phyloP scores from a whole-genome alignment of 2,888 invertebrate species.

The Glaucopsyche alexis region DNA sequence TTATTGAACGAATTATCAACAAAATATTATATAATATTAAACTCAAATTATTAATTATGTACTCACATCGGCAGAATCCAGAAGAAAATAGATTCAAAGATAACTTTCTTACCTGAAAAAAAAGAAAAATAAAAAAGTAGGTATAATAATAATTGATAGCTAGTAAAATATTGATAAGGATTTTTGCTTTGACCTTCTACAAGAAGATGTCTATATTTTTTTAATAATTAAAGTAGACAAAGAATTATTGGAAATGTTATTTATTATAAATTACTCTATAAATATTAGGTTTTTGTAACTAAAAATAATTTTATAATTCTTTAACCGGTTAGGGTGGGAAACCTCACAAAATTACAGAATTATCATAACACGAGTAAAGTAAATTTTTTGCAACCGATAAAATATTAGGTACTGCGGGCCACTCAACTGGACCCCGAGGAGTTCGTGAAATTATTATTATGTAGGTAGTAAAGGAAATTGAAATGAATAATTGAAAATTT shows the following conservation, averaged over 20 bases:
- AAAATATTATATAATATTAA: too few species aligned
- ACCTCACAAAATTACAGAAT: neutral
- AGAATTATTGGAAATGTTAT: neutral
- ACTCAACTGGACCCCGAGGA: neutral
- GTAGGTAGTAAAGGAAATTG: slow-evolving; percentile 2
- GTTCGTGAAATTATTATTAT: neutral
- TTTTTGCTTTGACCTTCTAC: too few species aligned
- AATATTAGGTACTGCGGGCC: neutral
- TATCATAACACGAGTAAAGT: neutral
- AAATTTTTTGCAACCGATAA: neutral
- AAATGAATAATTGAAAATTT: too few species aligned
- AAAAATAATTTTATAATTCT: too few species aligned
- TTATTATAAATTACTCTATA: too few species aligned
- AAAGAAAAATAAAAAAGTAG: neutral
- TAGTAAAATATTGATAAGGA: too few species aligned
- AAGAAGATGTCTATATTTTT: too few species aligned
- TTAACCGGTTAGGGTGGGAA: too few species aligned
- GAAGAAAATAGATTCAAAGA: neutral
- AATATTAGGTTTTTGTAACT: too few species aligned
- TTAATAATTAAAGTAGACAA: neutral
- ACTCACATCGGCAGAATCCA: neutral
- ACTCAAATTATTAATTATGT: too few species aligned
- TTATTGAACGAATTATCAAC: too few species aligned
- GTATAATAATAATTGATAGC: too few species aligned
- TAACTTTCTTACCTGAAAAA: slow-evolving; percentile 17